Base-by-base conservation (phyloP, 2,888 invertebrate genomes). In the Ceratothoa steindachneri region DNA sequence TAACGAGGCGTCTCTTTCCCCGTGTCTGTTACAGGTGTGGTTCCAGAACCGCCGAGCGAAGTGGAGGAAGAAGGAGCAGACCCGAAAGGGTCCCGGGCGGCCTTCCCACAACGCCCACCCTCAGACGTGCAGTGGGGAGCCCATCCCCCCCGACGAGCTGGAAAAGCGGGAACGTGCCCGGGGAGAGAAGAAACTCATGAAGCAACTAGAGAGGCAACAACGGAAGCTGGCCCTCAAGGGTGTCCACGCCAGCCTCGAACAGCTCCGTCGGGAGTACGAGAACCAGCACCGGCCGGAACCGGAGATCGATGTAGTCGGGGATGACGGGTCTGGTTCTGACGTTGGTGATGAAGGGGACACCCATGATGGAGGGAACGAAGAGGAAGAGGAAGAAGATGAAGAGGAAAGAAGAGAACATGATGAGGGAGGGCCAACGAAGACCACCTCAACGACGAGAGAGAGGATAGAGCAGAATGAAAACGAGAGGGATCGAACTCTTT, bases 21-120 rank as follows among this genome's bases (percentile, higher is more conserved):
- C 41, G 41, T n/a, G n/a, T n/a, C 29, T n/a, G 29, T 60, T 64
- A 19, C 89, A 98, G 97, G 98, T 99, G 80, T 99, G 98, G 98
- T 99, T 99, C 87, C 99, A 99, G 87, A 99, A 99, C 87, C 89
- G 99, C 31, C 88, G 98, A 77, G 99, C 99, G 68, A 99, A 99
- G 85, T 99, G 98, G 95, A 89, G 98, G 79, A 99, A 99, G 88
- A 95, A 96, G 86, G 98, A 99, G 85, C 96, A 98, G 86, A 97
- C 97, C 74, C 95, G 96, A 86, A 98, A 97, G 85, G 97, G 97
- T 22, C 97, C 97, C 0, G 97, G 98, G 0, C 90, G 98, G 85
- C 97, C 97, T 64, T 96, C 97, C 4, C 97, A 97, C 87, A 97
- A 97, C 86, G 96, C 97, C 3, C 97, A 97, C 85, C 97, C 97